Percentiles rank a stretch among this genome's conserved stretches.
Evolutionary conservation across 2,797 vertebrate species (phyloP).

Genomic region (Apogon talboti): DNA sequence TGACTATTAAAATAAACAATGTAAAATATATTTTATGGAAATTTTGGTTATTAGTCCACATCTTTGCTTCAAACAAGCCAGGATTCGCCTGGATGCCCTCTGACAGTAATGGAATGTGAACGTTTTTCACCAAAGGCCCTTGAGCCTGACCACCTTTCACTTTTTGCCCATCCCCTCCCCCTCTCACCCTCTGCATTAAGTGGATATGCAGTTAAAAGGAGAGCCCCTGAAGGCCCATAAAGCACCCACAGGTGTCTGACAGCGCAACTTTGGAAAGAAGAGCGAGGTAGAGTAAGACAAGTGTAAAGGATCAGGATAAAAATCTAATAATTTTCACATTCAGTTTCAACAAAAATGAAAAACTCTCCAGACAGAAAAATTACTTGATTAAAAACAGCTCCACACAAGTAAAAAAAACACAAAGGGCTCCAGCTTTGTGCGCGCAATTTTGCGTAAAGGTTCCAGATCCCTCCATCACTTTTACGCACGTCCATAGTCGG

Average conservation of each 20-base stretch:
- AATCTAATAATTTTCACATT: background rate
- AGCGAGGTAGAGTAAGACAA: slow-evolving; percentile 8
- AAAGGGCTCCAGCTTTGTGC: background rate
- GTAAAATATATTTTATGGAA: slow-evolving; percentile 7
- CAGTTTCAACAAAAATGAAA: background rate
- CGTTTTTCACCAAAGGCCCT: slow-evolving; percentile 76
- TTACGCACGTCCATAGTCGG: slow-evolving; percentile 48
- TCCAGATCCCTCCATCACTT: slow-evolving; percentile 42
- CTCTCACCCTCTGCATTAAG: slow-evolving; percentile 51
- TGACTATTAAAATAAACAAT: background rate
- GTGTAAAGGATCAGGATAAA: background rate
- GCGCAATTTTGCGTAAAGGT: slow-evolving; percentile 16
- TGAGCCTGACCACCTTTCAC: slow-evolving; percentile 81
- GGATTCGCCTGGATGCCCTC: slow-evolving; percentile 80
- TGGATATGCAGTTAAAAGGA: slow-evolving; percentile 69
- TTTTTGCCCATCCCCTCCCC: slow-evolving; percentile 61
- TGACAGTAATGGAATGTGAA: slow-evolving; percentile 83
- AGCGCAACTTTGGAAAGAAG: slow-evolving; percentile 28
- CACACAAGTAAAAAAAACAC: background rate
- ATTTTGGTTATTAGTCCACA: slow-evolving; percentile 49
- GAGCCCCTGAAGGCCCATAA: slow-evolving; percentile 61
- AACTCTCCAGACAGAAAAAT: background rate
- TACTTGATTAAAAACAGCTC: background rate
- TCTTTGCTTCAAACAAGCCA: slow-evolving; percentile 74
- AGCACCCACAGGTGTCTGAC: slow-evolving; percentile 77